These are phyloP conservation scores for Anticlea derivata DNA, from an alignment of 2,888 invertebrate genomes.

Conservation along the genomic window DNA sequence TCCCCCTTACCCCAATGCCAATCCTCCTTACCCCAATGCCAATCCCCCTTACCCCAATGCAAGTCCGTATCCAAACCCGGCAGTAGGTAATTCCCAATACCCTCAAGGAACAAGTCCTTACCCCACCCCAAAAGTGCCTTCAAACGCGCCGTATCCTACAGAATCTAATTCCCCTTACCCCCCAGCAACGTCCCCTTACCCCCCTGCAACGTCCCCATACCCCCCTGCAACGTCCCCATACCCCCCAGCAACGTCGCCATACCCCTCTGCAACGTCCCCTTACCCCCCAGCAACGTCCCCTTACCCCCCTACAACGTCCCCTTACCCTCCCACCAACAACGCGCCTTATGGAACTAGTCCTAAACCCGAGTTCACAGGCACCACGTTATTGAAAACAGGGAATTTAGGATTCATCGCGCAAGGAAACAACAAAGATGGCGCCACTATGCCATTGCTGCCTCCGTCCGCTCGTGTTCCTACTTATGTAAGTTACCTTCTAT, in stretches of 20 bases:
- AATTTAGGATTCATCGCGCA: slow-evolving; percentile 45
- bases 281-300: slow-evolving; percentile 16
- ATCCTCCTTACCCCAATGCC: too few relatives aligned
- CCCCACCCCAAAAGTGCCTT: background rate
- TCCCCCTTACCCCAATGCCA: slow-evolving; percentile 42
- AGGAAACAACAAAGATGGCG: slow-evolving; percentile 22
- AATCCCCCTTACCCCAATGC: slow-evolving; percentile 14
- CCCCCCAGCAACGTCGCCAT: slow-evolving; percentile 24
- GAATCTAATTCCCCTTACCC: slow-evolving; percentile 3
- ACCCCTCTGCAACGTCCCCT: slow-evolving; percentile 18
- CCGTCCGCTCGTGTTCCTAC: slow-evolving; percentile 43
- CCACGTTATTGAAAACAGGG: slow-evolving; percentile 44
- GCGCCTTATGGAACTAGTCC: slow-evolving; percentile 7
- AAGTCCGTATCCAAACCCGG: slow-evolving; percentile 32
- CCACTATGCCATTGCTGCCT: slow-evolving; percentile 47
- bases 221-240: slow-evolving; percentile 34
- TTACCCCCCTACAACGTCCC: slow-evolving; percentile 18
- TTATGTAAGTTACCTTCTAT: slow-evolving; percentile 47
- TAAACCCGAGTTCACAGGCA: slow-evolving; percentile 11
- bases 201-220: slow-evolving; percentile 31
- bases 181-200: slow-evolving; percentile 4
- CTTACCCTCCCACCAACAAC: slow-evolving; percentile 14
- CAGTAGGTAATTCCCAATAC: slow-evolving; percentile 35
- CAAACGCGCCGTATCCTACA: slow-evolving; percentile 7
- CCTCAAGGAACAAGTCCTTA: background rate